Evolutionary conservation across 2,888 invertebrate genomes (phyloP).

Genomic region (Noctuana brunneofusca): DNA sequence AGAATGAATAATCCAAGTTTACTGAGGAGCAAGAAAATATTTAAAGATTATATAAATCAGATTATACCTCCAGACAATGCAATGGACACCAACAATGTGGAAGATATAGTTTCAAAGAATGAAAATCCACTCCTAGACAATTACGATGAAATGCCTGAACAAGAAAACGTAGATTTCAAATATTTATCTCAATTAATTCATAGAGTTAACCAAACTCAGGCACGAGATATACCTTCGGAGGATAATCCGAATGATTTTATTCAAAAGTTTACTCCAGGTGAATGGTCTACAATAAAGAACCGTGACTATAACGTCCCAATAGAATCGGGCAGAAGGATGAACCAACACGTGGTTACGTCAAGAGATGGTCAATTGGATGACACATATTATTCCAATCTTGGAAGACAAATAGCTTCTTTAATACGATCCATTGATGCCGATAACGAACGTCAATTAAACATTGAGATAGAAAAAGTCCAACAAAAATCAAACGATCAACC

Average conservation of each 20-base stretch:
- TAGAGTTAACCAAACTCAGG: constrained; percentile 53
- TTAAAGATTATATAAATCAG: constrained; percentile 34
- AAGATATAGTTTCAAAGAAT: not conserved
- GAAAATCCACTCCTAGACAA: not conserved
- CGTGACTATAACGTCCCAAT: constrained; percentile 34
- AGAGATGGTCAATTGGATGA: constrained; percentile 49
- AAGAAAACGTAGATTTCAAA: constrained; percentile 62
- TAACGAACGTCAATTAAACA: constrained; percentile 51
- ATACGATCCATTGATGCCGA: constrained; percentile 59
- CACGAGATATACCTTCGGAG: constrained; percentile 39
- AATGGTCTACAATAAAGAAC: constrained; percentile 32
- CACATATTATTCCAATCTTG: constrained; percentile 62
- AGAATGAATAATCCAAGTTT: constrained; percentile 37
- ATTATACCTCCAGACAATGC: constrained; percentile 4
- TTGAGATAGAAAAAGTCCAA: constrained; percentile 49
- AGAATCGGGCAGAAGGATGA: constrained; percentile 36
- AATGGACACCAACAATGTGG: constrained; percentile 1
- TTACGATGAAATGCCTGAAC: constrained; percentile 34
- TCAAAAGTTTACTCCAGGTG: constrained; percentile 36
- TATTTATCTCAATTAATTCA: constrained; percentile 72
- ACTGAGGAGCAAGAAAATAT: constrained; percentile 42
- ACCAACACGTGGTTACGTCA: constrained; percentile 8
- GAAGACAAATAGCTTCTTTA: constrained; percentile 69
- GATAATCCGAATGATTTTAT: constrained; percentile 40
- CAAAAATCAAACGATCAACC: constrained; percentile 42